Evolutionary conservation across 30 jellyfish, hydroid and myxozoan species (phyloP).

Genomic region (Clytia hemisphaerica): DNA sequence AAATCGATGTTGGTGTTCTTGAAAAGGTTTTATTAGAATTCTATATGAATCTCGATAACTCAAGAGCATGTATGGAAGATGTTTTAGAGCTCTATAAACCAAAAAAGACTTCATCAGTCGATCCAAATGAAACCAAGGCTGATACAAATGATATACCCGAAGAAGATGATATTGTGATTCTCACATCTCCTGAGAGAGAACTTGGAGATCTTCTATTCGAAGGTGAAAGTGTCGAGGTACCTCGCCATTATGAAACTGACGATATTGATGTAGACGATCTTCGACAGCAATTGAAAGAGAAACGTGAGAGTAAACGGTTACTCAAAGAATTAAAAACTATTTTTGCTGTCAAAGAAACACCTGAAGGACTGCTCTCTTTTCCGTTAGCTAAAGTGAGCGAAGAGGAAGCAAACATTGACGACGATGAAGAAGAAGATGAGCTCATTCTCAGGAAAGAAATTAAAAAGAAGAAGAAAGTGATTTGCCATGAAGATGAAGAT

Average conservation of each 20-base stretch:
- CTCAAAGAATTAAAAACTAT: slow-evolving; percentile 12
- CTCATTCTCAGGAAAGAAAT: too few relatives aligned
- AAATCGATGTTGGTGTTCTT: background rate
- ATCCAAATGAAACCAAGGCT: background rate
- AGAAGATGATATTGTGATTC: background rate
- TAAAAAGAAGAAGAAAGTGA: too few relatives aligned
- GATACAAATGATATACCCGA: background rate
- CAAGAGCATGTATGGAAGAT: slow-evolving; percentile 20
- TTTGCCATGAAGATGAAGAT: too few relatives aligned
- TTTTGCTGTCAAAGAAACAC: slow-evolving; percentile 29
- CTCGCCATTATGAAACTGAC: background rate
- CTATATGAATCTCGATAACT: slow-evolving; percentile 11
- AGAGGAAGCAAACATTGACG: slow-evolving; percentile 4
- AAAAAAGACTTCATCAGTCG: background rate
- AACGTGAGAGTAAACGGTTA: slow-evolving; percentile 3
- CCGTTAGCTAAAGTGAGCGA: slow-evolving; percentile 11
- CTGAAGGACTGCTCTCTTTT: slow-evolving; percentile 23
- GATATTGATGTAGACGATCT: background rate
- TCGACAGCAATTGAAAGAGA: background rate
- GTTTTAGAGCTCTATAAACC: background rate
- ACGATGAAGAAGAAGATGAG: too few relatives aligned
- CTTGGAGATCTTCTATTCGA: slow-evolving; percentile 19
- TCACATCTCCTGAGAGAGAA: background rate
- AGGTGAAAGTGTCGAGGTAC: slow-evolving; percentile 12
- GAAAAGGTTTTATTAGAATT: background rate